Conservation (phyloP, 2,113 vertebrate species). For the Antechinus flavipes region DNA sequence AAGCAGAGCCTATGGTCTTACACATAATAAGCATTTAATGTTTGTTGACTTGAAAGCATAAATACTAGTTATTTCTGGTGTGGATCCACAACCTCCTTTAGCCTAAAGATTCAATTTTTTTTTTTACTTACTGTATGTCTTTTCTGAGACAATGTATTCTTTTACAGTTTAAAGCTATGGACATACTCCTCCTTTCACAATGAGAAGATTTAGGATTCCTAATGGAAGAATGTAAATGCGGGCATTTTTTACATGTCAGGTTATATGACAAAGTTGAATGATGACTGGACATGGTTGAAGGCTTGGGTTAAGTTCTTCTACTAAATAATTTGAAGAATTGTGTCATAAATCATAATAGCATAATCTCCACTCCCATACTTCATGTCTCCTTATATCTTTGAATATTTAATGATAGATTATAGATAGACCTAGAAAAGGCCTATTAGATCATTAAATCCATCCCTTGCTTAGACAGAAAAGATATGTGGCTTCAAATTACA, state of each 20-base stretch:
- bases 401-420: not conserved
- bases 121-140: not conserved
- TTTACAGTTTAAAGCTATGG: not conserved
- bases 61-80: not conserved
- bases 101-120: not conserved
- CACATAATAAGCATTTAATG: not conserved
- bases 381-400: not conserved
- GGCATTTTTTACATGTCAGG: not conserved
- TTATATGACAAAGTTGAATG: not conserved
- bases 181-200: not conserved
- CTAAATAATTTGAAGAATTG: conserved; percentile 19
- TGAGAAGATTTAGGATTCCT: not conserved
- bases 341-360: not conserved
- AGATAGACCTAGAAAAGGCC: not conserved
- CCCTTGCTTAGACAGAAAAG: not conserved
- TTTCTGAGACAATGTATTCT: not conserved
- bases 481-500: not conserved
- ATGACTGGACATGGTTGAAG: not conserved
- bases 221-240: not conserved
- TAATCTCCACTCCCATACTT: conserved; percentile 24
- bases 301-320: not conserved
- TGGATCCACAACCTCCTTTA: not conserved
- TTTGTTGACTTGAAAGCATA: not conserved
- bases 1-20: not conserved
- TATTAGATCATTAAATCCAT: conserved; percentile 12